Evolutionary conservation across 2,888 invertebrate species (phyloP).

Genomic region (Disparrhopalites patrizii): DNA sequence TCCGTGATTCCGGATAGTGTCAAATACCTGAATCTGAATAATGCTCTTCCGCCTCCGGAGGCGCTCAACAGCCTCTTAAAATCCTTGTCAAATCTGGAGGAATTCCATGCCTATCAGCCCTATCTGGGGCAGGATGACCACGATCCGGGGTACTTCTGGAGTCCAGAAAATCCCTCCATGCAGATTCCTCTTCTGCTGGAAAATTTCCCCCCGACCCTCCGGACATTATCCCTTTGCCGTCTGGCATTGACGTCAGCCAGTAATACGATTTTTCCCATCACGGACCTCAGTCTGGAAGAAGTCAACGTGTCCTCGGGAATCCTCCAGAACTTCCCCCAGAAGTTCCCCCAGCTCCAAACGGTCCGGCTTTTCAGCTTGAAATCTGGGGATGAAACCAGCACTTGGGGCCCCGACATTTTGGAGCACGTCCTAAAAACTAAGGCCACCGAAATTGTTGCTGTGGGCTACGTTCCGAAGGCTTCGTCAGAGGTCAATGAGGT

Average conservation of each 20-base stretch:
- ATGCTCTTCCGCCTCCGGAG: conserved; percentile 13
- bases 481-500: neutral
- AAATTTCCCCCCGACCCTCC: conserved; percentile 8
- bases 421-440: neutral
- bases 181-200: conserved; percentile 13
- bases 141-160: conserved; percentile 11
- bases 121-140: conserved; percentile 5
- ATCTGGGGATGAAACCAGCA: neutral
- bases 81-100: conserved; percentile 9
- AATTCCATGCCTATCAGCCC: conserved; percentile 25
- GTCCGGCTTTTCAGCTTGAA: conserved; percentile 6
- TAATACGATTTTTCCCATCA: conserved; percentile 6
- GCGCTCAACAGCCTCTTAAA: conserved; percentile 5
- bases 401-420: neutral
- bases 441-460: conserved; percentile 4
- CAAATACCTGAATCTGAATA: conserved; percentile 23
- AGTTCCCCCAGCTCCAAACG: conserved; percentile 10
- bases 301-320: conserved; percentile 11
- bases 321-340: conserved; percentile 8
- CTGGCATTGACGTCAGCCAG: conserved; percentile 17
- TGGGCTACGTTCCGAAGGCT: neutral
- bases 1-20: neutral
- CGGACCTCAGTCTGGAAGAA: conserved; percentile 16
- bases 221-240: conserved; percentile 16
- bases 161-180: conserved; percentile 8